Evolutionary conservation across 1,140 invertebrate species (phyloP), one percentile per base, ranked within the genome.

Genomic region (Maconellicoccus hirsutus): DNA sequence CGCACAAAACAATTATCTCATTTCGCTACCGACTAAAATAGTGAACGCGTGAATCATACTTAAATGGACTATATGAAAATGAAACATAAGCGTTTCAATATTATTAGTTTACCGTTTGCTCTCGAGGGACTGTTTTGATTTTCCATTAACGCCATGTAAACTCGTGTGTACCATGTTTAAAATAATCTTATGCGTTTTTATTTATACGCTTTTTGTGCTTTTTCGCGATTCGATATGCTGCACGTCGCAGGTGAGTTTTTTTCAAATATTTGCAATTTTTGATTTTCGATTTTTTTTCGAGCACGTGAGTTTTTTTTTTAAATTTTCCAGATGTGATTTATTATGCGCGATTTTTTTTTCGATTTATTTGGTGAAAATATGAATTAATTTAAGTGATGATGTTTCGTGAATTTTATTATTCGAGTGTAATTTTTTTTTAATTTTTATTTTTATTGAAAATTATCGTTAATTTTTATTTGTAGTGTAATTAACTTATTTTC

Each of bases 11-110:
- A 25, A 66, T 26, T 66, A 23, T 66, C 61, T 26, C 61, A 66
- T 66, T 66, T 23, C 61, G 61, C 61, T 66, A 25, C 61, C 61
- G 42, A 52, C 42, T 52, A 52, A 52, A 52, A 52, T 52, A 52
- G 42, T 19, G 42, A 52, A 52, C 42, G 42, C 42, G 42, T 52
- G 42, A 52, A 52, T 52, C 42, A 52, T 52, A 52, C 42, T 16
- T 52, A 52, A 52, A 52, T 52, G 42, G 42, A 52, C 42, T 52
- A 52, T 52, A 52, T 52, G 42, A 52, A 8, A 52, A 52, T 52
- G 42, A 52, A 52, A 52, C 42, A 19, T 19, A 19, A 52, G 42
- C n/a, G 42, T 8, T 52, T 52, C 12, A 16, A 52, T 52, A 52
- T 52, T 52, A 52, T 52, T 52, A 52, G 42, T 52, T 52, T 52